Percentiles rank a stretch among this genome's conserved stretches.
These are phyloP conservation scores for Phaethornis superciliosus DNA, from an alignment of 2,113 vertebrate genomes.

Conservation along the genomic window DNA sequence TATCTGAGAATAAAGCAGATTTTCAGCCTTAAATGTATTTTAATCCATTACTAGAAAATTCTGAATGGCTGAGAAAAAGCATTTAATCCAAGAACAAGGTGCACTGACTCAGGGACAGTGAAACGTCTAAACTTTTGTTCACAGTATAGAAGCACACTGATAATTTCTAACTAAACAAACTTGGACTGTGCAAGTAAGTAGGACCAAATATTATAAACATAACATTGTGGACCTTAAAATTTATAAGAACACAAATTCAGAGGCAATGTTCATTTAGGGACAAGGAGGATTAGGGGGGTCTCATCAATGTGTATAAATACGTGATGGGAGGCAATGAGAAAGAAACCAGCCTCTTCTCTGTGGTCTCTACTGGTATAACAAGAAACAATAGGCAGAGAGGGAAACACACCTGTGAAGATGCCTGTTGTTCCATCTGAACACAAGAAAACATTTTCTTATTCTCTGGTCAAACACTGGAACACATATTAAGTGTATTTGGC, in stretches of 20 bases:
- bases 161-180: not conserved
- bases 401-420: not conserved
- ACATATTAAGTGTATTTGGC: not conserved
- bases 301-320: not conserved
- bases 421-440: not conserved
- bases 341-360: not conserved
- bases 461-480: not conserved
- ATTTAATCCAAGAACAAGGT: not conserved
- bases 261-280: not conserved
- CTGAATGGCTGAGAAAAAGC: not conserved
- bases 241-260: not conserved
- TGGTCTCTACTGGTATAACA: not conserved
- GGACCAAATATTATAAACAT: not conserved
- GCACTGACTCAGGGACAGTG: not conserved
- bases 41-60: not conserved
- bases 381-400: not conserved
- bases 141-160: not conserved
- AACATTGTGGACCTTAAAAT: not conserved
- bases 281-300: not conserved
- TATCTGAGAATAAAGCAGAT: not conserved
- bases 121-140: not conserved
- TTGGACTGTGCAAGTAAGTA: not conserved
- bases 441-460: not conserved
- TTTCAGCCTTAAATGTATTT: slow-evolving; percentile 5
- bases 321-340: not conserved